Evolutionary conservation across 2,888 invertebrate species (phyloP), one percentile per base, ranked within the genome.

Genomic region (Augiades crinisus): DNA sequence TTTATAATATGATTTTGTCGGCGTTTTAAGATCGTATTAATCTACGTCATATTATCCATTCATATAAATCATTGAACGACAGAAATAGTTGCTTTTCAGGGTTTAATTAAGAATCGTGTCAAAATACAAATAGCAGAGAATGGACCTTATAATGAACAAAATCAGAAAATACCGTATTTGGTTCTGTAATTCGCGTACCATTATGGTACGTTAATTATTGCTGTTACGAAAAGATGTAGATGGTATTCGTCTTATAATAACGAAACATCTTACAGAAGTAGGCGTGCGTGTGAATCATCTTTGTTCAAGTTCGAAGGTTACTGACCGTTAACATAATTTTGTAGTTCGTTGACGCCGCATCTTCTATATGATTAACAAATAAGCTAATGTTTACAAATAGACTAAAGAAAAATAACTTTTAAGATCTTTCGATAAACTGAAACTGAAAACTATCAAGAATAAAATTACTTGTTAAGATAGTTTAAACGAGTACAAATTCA

Each of bases 271-370:
- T 31, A 31, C 4, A 24, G 19, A 34, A 24, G 8, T 49, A 38
- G 17, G 10, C 14, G 53, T 38, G 40, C 30, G 13, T 37, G 30
- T 24, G 53, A 53, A 47, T 43, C 53, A 47, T 47, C 47, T 43
- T 53, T 43, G 47, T 53, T 44, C 47, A 47, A 17, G 31, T 27
- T 17, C 5, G 27, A 36, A 47, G 43, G 47, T 41, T 30, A 36
- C 6, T 45, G 41, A 41, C 41, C 41, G 24, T 19, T 47, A 47
- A 17, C 22, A 7, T 38, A 14, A 47, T 31, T 14, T 21, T 40
- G 16, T n/a, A 21, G 46, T 22, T 46, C 46, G 12, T 24, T 38
- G 21, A 38, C 31, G 13, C 30, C 17, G 47, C 13, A 27, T 47
- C 47, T 21, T 38, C 37, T 21, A 30, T 19, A 4, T 19, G 19